Evolutionary conservation across 2,888 invertebrate species (phyloP).

Genomic region (Hoplodrina ambigua): DNA sequence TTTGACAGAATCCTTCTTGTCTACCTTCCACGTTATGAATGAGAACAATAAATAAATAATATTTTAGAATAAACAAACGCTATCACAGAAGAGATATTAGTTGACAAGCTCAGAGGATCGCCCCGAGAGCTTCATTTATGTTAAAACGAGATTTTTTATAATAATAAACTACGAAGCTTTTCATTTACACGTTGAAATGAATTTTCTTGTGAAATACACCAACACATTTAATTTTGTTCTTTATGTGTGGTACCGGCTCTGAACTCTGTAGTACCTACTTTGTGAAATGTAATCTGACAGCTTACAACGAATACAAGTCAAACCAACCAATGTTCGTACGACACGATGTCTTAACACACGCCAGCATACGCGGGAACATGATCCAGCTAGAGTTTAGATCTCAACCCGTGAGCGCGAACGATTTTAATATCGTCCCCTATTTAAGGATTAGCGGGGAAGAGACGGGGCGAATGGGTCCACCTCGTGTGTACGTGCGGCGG

Average conservation of each 20-base stretch:
- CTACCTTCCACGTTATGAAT: background rate
- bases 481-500: constrained; percentile 28
- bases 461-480: constrained; percentile 20
- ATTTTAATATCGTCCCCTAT: constrained; percentile 66
- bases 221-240: constrained; percentile 7
- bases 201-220: constrained; percentile 11
- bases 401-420: constrained; percentile 15
- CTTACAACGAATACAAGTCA: background rate
- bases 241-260: background rate
- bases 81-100: background rate
- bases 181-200: constrained; percentile 22
- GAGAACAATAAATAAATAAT: background rate
- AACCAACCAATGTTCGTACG: constrained; percentile 14
- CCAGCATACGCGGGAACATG: constrained; percentile 28
- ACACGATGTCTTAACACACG: constrained; percentile 9
- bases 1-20: background rate
- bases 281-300: background rate
- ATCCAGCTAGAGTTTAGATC: constrained; percentile 22
- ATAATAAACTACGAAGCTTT: constrained; percentile 1
- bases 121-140: constrained; percentile 10
- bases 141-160: constrained; percentile 1
- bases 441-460: constrained; percentile 55
- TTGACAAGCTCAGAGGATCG: background rate
- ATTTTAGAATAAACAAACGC: background rate
- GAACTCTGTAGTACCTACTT: background rate